phyloP scores from a whole-genome alignment of 2,113 vertebrate species.

The Peromyscus polionotus region DNA sequence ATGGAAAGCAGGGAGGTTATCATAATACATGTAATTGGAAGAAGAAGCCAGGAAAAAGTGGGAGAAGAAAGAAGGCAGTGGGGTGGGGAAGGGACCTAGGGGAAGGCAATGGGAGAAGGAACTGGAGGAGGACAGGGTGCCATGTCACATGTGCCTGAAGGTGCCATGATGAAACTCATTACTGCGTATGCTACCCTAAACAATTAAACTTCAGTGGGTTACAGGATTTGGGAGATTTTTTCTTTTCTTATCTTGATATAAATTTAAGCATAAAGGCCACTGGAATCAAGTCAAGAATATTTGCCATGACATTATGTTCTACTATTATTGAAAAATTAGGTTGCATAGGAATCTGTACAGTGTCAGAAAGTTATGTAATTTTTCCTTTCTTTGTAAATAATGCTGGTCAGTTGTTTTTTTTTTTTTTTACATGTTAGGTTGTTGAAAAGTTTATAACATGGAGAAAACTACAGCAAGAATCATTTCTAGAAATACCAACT shows the following conservation, averaged over 20 bases:
- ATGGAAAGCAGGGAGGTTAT: background rate
- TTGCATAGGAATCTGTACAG: background rate
- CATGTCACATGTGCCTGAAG: background rate
- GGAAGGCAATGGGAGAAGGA: background rate
- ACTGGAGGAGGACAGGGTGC: background rate
- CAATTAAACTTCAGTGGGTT: background rate
- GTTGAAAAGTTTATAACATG: background rate
- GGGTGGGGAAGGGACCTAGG: background rate
- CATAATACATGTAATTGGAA: background rate
- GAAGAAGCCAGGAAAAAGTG: background rate
- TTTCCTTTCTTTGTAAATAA: background rate
- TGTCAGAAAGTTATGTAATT: background rate
- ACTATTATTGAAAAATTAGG: background rate
- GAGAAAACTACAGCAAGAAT: background rate
- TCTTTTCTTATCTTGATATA: background rate
- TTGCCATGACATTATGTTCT: background rate
- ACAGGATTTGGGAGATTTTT: background rate
- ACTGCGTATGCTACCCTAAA: background rate
- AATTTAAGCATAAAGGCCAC: background rate
- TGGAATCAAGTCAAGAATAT: background rate
- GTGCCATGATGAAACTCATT: background rate
- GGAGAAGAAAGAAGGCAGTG: background rate
- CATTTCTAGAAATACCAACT: background rate
- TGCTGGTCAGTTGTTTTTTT: background rate
- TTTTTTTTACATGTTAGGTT: background rate